Base-by-base conservation (phyloP, 2,888 invertebrate genomes). In the Blastobasis adustella region DNA sequence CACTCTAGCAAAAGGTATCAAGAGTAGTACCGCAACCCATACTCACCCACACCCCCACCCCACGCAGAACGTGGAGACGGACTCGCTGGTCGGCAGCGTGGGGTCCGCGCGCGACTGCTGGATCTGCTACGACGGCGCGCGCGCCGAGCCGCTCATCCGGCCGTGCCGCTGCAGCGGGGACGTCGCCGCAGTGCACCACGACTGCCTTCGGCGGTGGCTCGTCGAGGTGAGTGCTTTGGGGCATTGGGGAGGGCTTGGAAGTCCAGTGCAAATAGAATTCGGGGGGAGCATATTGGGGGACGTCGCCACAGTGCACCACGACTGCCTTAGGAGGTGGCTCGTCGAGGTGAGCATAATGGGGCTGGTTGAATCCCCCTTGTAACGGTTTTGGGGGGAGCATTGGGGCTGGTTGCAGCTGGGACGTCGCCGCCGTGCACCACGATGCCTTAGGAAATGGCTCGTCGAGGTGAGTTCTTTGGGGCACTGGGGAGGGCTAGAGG, bases 81-180 rank as follows among this genome's bases (percentile, higher is more conserved):
- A 82, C 59, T 87, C 87, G 0, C 67, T 87, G 37, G 86, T 86
- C 42, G 82, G 80, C 61, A 79, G 82, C 58, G 76, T 81, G 50
- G 76, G 79, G 0, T 82, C 85, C 0, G 62, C 59, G 0, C 82
- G 85, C 66, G 97, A 97, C 77, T 97, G 97, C 76, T 98, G 97
- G 96, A 97, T 98, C 66, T 98, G 97, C 80, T 97, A 97, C 76
- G 97, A 97, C 81, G 89, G 89, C 58, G 92, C 96, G 41, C 92
- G 95, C 52, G 82, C 90, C 23, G 96, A 97, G 70, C 94, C 95
- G 1, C 90, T 97, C 54, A 97, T 98, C 72, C 93, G 95, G 65
- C 97, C 97, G 8, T 98, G 97, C 70, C 93, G 93, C 52, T 97
- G 97, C 78, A 93, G 95, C 46, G 97, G 97, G 6, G 97, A 97